These are phyloP conservation scores for Coranthus polyacanthus DNA, from an alignment of 2,797 vertebrate genomes.

Conservation along the genomic window DNA sequence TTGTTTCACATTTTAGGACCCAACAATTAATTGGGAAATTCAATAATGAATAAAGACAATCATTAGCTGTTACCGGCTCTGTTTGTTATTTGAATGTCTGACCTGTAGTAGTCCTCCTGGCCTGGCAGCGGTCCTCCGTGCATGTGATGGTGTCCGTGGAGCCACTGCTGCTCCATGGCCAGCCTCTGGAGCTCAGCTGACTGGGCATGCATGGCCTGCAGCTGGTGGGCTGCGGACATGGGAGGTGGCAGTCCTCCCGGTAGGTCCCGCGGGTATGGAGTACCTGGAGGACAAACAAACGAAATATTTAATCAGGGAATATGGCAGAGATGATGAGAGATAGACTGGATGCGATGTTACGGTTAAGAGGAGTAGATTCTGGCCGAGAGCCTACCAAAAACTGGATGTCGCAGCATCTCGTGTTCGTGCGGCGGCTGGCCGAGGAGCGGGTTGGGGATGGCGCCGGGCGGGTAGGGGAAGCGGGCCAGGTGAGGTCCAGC, in stretches of 20 bases:
- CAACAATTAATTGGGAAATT: no score
- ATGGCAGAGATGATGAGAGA: not conserved
- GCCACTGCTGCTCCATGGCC: slow-evolving; percentile 99
- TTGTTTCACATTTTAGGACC: no score
- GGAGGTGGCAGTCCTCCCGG: slow-evolving; percentile 93
- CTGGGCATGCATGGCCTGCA: slow-evolving; percentile 99
- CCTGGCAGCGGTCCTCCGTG: slow-evolving; percentile 96
- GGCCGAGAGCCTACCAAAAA: slow-evolving; percentile 89
- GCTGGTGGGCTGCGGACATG: slow-evolving; percentile 98
- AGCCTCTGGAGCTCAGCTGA: slow-evolving; percentile 97
- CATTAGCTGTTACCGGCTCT: no score
- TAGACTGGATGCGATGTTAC: not conserved
- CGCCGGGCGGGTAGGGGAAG: slow-evolving; percentile 96
- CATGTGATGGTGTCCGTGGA: slow-evolving; percentile 98
- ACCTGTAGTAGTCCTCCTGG: slow-evolving; percentile 99
- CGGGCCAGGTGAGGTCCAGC: slow-evolving; percentile 96
- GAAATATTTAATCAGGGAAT: slow-evolving; percentile 11
- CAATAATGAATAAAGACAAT: not conserved
- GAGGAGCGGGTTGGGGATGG: slow-evolving; percentile 95
- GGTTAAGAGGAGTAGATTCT: no score
- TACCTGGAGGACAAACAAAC: slow-evolving; percentile 79
- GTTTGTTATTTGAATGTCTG: no score
- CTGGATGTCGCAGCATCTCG: slow-evolving; percentile 98
- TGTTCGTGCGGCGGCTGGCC: slow-evolving; percentile 96
- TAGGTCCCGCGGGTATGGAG: slow-evolving; percentile 95